These are phyloP conservation scores for Xestia c-nigrum DNA, from an alignment of 2,888 invertebrate genomes.

Conservation along the genomic window DNA sequence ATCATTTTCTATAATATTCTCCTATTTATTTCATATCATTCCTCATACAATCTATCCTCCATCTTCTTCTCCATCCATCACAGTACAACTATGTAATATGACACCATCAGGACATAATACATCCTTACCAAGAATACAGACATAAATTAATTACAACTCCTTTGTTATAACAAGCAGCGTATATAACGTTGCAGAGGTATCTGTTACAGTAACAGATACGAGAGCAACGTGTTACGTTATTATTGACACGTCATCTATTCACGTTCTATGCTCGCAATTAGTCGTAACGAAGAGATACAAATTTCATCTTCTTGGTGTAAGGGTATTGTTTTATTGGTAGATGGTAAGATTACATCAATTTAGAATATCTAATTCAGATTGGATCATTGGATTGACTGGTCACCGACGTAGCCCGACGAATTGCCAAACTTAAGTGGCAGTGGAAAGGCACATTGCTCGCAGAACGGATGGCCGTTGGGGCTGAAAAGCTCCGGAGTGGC, in stretches of 20 bases:
- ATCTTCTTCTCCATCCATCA: too few relatives aligned
- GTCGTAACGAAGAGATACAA: constrained; percentile 42
- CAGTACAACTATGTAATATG: not conserved
- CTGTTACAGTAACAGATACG: constrained; percentile 13
- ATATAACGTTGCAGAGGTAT: constrained; percentile 2
- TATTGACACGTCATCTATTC: constrained; percentile 43
- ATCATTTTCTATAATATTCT: too few relatives aligned
- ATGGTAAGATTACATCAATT: not conserved
- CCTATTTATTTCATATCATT: too few relatives aligned
- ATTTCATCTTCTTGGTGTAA: constrained; percentile 34
- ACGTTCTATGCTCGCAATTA: constrained; percentile 44
- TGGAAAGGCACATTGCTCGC: too few relatives aligned
- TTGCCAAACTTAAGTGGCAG: too few relatives aligned
- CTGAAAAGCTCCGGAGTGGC: too few relatives aligned
- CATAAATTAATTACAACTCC: constrained; percentile 13
- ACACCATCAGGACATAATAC: not conserved
- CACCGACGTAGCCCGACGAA: too few relatives aligned
- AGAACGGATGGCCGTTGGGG: too few relatives aligned
- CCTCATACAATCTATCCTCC: too few relatives aligned
- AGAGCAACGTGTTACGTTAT: constrained; percentile 13
- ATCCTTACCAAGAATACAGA: constrained; percentile 4
- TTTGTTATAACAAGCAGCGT: not conserved
- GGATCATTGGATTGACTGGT: too few relatives aligned
- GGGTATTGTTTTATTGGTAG: constrained; percentile 8
- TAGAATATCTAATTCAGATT: not conserved